Evolutionary conservation across 2,888 invertebrate genomes (phyloP), one percentile per base, ranked within the genome.

Genomic region (Pachliopta kotzebuea): DNA sequence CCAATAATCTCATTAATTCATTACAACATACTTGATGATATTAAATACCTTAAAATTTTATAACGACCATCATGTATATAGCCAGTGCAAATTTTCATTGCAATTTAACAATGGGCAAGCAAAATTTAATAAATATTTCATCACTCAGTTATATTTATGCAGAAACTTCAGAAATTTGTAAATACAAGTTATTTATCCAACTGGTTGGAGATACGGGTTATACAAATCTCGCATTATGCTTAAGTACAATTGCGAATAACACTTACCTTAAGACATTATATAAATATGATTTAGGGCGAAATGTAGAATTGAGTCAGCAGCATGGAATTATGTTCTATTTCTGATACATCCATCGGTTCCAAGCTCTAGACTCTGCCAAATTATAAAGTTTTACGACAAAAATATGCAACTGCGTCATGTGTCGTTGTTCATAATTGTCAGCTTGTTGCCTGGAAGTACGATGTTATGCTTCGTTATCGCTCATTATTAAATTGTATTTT

Each of bases 321-420:
- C 76, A 76, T 81, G 85, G 83, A 86, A 86, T 85, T 84, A 79
- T 79, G 73, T 81, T 85, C 86, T 88, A 89, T 87, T 86, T 85
- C 78, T 76, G 82, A 76, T 80, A 76, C 81, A 76, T 82, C 81
- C 80, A 85, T 81, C 79, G 80, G 79, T 80, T 77, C 75, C 74
- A 75, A 77, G 76, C 76, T 81, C 81, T 81, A 83, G 80, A 80
- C 79, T 82, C 79, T 89, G 88, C 88, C 87, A 88, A 88, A 85
- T 85, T 84, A 84, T 89, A 84, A 84, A 87, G 76, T 84, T 83
- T 80, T 83, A 86, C 79, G 84, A 84, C 83, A 86, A 85, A 88
- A 88, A 85, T 86, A 83, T 85, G 79, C 80, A 80, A 80, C 79
- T 82, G 79, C 82, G 83, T 81, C 81, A 79, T 76, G 68, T 72